Conservation (phyloP, 2,113 vertebrate genomes). For the Rhineura floridana region DNA sequence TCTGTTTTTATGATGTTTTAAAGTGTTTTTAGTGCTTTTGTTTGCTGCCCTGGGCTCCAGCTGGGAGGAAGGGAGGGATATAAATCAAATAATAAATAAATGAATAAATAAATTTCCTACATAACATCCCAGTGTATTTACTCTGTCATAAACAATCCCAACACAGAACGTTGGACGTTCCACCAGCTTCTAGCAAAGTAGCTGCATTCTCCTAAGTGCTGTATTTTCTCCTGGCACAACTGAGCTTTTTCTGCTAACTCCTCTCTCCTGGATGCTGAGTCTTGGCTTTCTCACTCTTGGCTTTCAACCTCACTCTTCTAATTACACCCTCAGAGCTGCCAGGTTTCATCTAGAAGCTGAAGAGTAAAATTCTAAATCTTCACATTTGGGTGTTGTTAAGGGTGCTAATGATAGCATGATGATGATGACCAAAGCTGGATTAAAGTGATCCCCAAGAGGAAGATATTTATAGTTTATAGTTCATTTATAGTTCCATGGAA, state of each 20-base stretch:
- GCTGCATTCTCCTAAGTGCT: not conserved
- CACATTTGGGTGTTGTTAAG: not conserved
- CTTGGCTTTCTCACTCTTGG: conserved; percentile 3
- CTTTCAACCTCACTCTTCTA: not conserved
- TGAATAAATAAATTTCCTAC: no score
- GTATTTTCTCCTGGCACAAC: conserved; percentile 21
- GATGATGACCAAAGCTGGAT: not conserved
- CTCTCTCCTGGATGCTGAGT: conserved; percentile 15
- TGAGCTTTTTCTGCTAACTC: not conserved
- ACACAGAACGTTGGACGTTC: not conserved
- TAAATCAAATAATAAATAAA: no score
- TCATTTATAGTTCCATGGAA: not conserved
- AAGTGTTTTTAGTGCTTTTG: no score
- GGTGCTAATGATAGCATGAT: rapidly evolving
- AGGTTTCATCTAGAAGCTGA: conserved; percentile 23
- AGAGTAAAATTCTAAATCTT: conserved; percentile 8
- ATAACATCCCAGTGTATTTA: not conserved
- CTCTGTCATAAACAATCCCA: not conserved
- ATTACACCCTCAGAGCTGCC: not conserved
- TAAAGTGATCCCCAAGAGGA: not conserved
- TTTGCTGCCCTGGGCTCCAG: no score
- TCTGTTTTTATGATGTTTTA: no score
- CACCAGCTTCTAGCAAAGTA: not conserved
- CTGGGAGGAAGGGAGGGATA: no score
- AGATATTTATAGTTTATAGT: not conserved